These are phyloP conservation scores for Paedocypris micromegethes DNA, from an alignment of 2,797 vertebrate species.

Conservation along the genomic window DNA sequence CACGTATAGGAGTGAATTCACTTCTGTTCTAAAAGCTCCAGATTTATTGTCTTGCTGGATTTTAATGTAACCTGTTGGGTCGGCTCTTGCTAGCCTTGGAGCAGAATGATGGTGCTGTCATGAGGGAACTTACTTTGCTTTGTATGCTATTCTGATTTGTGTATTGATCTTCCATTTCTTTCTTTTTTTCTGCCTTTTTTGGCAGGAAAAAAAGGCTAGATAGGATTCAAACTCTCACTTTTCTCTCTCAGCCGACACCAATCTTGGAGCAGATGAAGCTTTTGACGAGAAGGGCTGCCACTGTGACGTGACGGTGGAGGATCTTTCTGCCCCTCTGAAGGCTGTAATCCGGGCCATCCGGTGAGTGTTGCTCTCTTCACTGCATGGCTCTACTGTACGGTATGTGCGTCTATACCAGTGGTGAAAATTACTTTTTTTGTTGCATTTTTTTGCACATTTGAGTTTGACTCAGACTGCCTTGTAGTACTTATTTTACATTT, in stretches of 20 bases:
- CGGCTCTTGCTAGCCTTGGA: not conserved
- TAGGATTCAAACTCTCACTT: not conserved
- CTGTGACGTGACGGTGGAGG: constrained; percentile 91
- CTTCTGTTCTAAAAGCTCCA: constrained; percentile 4
- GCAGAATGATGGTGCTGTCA: not conserved
- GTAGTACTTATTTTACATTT: too few relatives aligned
- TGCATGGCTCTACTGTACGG: not conserved
- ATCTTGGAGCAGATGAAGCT: constrained; percentile 79
- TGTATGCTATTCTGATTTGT: constrained; percentile 33
- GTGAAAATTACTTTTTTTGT: too few relatives aligned
- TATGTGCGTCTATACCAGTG: not conserved
- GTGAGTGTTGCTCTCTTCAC: constrained; percentile 58
- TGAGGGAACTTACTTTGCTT: constrained; percentile 14
- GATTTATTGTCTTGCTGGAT: too few relatives aligned
- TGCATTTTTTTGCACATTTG: too few relatives aligned
- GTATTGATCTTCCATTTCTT: constrained; percentile 13
- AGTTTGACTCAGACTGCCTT: too few relatives aligned
- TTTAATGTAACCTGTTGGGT: too few relatives aligned
- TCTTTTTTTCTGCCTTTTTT: constrained; percentile 15
- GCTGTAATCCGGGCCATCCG: constrained; percentile 92
- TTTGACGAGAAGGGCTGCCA: constrained; percentile 93
- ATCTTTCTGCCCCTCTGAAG: constrained; percentile 89
- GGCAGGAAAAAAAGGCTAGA: not conserved
- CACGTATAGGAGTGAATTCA: constrained; percentile 10
- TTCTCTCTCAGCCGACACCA: constrained; percentile 74